Conservation (phyloP, 37 sponge, comb jelly and placozoan species). For the Aphrocallistes beatrix region DNA sequence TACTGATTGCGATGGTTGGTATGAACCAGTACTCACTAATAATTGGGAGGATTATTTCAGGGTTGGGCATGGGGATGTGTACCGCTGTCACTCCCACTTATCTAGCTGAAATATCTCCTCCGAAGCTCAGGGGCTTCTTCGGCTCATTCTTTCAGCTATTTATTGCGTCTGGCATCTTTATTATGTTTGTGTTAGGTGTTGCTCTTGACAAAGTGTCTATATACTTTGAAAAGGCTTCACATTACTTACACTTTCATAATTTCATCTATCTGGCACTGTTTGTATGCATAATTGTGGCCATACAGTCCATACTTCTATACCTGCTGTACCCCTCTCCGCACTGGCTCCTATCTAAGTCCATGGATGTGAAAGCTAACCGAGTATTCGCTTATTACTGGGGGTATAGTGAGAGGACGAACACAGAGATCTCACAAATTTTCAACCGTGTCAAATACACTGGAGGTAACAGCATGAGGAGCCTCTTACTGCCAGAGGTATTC, state of each 20-base stretch:
- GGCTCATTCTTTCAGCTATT: conserved; percentile 27
- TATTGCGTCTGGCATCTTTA: conserved; percentile 20
- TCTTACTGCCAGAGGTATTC: not conserved
- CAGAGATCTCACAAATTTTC: not conserved
- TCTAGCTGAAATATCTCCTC: conserved; percentile 32
- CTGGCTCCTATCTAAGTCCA: not conserved
- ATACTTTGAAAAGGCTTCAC: not conserved
- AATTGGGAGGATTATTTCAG: not conserved
- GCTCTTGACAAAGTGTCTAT: not conserved
- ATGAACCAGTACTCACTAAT: not conserved
- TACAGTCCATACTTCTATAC: not conserved
- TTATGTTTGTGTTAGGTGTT: conserved; percentile 22
- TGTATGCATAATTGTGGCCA: not conserved
- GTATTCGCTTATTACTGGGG: conserved; percentile 12
- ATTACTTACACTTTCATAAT: not conserved
- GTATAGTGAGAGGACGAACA: not conserved
- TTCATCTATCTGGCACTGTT: not conserved
- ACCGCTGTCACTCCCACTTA: not conserved
- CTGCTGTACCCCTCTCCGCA: not conserved
- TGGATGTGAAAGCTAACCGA: not conserved
- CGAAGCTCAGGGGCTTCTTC: conserved; percentile 31
- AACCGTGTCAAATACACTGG: not conserved
- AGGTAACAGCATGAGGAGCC: not conserved
- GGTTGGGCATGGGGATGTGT: not conserved
- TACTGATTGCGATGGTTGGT: not conserved